Percentiles rank a stretch among this genome's conserved stretches.
Evolutionary conservation across 2,888 invertebrate genomes (phyloP).

Genomic region (Chrysolina haemoptera): DNA sequence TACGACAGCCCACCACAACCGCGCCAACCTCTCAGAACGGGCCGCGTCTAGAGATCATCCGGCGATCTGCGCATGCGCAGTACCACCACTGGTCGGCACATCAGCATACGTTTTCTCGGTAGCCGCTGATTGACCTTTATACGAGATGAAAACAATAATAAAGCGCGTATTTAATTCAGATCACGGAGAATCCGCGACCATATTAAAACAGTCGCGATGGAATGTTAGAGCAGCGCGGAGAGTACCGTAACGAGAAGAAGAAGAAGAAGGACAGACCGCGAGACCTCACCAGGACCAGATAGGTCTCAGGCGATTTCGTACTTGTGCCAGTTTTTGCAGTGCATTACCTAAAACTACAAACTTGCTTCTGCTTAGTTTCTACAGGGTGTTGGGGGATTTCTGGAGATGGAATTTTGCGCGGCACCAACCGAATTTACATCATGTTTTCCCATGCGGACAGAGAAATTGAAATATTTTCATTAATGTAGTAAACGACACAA

Average conservation of each 20-base stretch:
- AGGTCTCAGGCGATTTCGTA: slow-evolving; percentile 58
- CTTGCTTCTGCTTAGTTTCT: slow-evolving; percentile 58
- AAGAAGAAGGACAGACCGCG: slow-evolving; percentile 46
- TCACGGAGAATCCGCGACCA: slow-evolving; percentile 52
- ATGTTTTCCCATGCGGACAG: no score
- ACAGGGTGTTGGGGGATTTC: slow-evolving; percentile 26
- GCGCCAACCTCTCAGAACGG: not conserved
- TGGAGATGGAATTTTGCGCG: not conserved
- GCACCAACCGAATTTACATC: no score
- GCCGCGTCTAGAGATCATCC: not conserved
- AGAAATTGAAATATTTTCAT: no score
- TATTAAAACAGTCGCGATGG: slow-evolving; percentile 20
- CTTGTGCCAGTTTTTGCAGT: slow-evolving; percentile 65
- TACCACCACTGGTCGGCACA: slow-evolving; percentile 8
- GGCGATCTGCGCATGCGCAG: not conserved
- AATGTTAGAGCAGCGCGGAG: slow-evolving; percentile 40
- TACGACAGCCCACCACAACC: no score
- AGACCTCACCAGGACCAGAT: slow-evolving; percentile 49
- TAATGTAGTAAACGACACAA: no score
- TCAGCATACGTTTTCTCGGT: slow-evolving; percentile 50
- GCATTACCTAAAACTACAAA: slow-evolving; percentile 67
- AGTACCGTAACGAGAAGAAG: slow-evolving; percentile 58
- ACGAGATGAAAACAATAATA: slow-evolving; percentile 50
- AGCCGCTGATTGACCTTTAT: slow-evolving; percentile 51
- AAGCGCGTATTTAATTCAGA: slow-evolving; percentile 53